Evolutionary conservation across 2,797 vertebrate species (phyloP).

Genomic region (Melanogrammus aeglefinus): DNA sequence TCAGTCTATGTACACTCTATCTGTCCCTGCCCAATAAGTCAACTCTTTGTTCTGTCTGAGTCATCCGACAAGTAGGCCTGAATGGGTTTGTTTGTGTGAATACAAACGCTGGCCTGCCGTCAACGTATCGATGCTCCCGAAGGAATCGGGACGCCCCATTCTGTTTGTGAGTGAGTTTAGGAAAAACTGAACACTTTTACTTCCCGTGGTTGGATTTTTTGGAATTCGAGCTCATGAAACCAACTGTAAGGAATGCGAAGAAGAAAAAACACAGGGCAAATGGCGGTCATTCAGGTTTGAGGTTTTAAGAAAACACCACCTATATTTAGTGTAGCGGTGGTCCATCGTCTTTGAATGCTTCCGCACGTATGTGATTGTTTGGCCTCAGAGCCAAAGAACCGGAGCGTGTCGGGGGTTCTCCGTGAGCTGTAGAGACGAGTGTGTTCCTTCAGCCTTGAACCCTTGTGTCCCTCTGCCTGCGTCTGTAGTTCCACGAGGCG

Average conservation of each 20-base stretch:
- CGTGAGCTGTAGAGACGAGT: neutral
- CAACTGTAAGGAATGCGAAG: neutral
- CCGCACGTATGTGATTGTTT: neutral
- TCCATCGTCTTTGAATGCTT: neutral
- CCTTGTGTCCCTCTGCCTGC: neutral
- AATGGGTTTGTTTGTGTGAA: neutral
- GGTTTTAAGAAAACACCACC: neutral
- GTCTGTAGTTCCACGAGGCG: slow-evolving; percentile 90
- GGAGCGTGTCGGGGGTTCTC: neutral
- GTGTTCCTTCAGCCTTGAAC: neutral
- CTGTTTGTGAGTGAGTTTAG: neutral
- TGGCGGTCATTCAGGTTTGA: neutral
- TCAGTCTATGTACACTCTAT: too few relatives aligned
- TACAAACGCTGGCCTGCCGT: neutral
- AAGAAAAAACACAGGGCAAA: neutral
- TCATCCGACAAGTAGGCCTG: neutral
- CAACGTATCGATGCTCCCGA: neutral
- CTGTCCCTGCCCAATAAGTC: too few relatives aligned
- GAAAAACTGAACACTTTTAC: neutral
- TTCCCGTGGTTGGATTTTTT: neutral
- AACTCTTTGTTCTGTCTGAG: neutral
- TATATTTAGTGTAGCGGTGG: neutral
- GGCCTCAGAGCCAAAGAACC: neutral
- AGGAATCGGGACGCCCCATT: neutral
- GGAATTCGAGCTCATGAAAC: neutral